phyloP scores from a whole-genome alignment of 2,113 vertebrate genomes.

The Rattus norvegicus region DNA sequence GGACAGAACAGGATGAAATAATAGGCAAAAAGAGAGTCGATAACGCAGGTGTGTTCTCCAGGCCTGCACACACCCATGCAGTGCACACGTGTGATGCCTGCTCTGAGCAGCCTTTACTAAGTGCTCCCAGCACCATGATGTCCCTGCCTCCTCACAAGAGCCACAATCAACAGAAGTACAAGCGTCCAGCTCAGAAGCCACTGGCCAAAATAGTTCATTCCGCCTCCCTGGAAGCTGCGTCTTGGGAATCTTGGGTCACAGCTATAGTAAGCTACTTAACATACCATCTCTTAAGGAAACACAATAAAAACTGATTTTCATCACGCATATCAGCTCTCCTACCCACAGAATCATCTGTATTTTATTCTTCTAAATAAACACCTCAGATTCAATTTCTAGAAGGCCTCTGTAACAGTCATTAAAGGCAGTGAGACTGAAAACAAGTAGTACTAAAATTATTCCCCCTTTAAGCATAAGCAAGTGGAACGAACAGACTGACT shows the following conservation, averaged over 20 bases:
- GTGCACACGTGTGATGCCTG: neutral
- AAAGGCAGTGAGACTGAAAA: constrained; percentile 47
- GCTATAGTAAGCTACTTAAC: neutral
- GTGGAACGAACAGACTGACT: constrained; percentile 29
- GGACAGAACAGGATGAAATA: neutral
- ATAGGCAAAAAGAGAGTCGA: neutral
- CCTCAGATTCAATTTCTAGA: neutral
- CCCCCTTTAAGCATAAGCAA: constrained; percentile 4
- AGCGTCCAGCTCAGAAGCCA: neutral
- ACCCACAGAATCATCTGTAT: neutral
- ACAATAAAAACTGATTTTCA: neutral
- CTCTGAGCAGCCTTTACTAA: neutral
- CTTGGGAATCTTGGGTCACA: no score
- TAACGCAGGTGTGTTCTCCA: no score
- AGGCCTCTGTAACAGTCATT: constrained; percentile 19
- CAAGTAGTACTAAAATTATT: constrained; percentile 41
- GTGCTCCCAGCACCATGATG: neutral
- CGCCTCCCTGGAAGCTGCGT: neutral
- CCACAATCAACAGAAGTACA: neutral
- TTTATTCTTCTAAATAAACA: neutral
- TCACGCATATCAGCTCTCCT: neutral
- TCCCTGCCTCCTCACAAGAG: no score
- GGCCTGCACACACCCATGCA: neutral
- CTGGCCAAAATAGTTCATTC: neutral
- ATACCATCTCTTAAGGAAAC: neutral